Percentiles rank a stretch among this genome's conserved stretches.
Conservation (phyloP, 2,888 invertebrate genomes). For the Xestoiulus laeticollis region DNA sequence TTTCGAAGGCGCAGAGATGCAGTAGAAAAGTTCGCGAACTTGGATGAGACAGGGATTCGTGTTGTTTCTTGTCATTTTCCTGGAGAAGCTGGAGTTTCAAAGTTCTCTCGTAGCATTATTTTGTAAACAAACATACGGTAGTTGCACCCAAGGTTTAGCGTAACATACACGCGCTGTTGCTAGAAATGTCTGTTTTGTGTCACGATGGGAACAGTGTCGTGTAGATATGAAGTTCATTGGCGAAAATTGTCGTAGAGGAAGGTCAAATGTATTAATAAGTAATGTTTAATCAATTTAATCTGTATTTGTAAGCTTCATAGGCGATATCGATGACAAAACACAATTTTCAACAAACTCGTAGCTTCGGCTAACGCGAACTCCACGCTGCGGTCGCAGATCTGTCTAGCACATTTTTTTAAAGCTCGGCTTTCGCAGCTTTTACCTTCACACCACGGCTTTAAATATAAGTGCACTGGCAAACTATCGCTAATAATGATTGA, state of each 20-base stretch:
- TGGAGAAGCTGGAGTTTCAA: background rate
- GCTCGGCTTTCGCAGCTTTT: background rate
- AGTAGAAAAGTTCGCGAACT: background rate
- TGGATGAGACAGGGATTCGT: background rate
- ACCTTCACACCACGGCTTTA: background rate
- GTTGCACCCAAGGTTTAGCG: background rate
- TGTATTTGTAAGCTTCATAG: background rate
- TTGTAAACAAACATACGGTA: background rate
- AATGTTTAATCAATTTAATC: background rate
- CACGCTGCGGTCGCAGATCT: background rate
- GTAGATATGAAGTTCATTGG: too few relatives aligned
- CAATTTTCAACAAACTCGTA: too few relatives aligned
- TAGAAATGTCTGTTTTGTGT: too few relatives aligned
- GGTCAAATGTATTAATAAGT: background rate
- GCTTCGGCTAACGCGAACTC: too few relatives aligned
- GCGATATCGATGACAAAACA: background rate
- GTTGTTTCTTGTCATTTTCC: background rate
- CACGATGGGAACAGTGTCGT: too few relatives aligned
- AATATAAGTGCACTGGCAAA: background rate
- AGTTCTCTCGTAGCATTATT: background rate
- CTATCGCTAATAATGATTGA: background rate
- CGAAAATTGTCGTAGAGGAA: too few relatives aligned
- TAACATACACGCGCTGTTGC: background rate
- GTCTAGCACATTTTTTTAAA: background rate
- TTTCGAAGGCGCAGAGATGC: background rate